These are phyloP conservation scores for Digitonthophagus gazella DNA, from an alignment of 2,888 invertebrate genomes.

Conservation along the genomic window DNA sequence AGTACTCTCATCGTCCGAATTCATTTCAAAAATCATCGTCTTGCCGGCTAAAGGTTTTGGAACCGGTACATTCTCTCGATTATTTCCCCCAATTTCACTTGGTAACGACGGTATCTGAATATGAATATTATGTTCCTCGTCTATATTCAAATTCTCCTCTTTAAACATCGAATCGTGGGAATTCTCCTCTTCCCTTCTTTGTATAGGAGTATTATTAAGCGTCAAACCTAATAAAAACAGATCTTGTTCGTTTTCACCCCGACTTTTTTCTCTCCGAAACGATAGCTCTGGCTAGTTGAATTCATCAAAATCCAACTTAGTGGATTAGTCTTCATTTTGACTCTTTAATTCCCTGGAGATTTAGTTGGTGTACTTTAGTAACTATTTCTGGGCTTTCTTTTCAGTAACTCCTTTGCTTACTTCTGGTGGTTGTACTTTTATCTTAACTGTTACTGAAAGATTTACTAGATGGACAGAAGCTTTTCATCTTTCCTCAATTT, in stretches of 20 bases:
- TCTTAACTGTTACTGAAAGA: no score
- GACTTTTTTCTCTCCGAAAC: no score
- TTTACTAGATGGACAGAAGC: no score
- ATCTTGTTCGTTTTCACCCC: conserved; percentile 36
- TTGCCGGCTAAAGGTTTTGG: conserved; percentile 69
- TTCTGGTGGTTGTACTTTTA: no score
- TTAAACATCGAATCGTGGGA: conserved; percentile 22
- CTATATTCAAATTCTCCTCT: conserved; percentile 35
- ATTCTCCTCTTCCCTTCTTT: conserved; percentile 25
- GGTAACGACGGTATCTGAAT: conserved; percentile 48
- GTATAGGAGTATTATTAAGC: conserved; percentile 36
- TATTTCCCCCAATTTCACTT: conserved; percentile 47
- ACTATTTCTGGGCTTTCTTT: no score
- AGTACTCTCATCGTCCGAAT: conserved; percentile 59
- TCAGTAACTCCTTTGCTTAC: no score
- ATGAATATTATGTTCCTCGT: conserved; percentile 38
- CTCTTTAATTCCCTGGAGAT: conserved; percentile 50
- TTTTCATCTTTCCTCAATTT: no score
- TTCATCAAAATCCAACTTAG: conserved; percentile 55
- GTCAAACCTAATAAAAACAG: conserved; percentile 36
- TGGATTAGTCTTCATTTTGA: conserved; percentile 47
- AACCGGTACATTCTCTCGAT: conserved; percentile 42
- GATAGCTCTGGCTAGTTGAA: no score
- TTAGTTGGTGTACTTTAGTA: conserved; percentile 43
- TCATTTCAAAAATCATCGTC: conserved; percentile 66